Conservation (phyloP, 2,888 invertebrate species). For the Dolichomitus sp. region DNA sequence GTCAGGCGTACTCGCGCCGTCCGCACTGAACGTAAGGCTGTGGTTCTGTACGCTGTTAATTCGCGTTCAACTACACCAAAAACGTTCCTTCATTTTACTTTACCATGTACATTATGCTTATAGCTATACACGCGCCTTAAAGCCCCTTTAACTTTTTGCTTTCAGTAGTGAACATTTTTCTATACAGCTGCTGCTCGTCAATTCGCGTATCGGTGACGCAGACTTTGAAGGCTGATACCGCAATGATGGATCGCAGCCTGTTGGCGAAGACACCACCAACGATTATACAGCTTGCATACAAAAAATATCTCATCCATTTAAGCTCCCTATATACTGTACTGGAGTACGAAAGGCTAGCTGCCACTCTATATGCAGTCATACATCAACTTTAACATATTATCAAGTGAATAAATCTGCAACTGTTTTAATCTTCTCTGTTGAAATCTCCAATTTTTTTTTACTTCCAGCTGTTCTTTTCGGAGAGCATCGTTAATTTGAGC, state of each 20-base stretch:
- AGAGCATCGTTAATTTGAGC: conserved; percentile 1
- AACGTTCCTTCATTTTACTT: conserved; percentile 7
- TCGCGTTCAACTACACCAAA: conserved; percentile 6
- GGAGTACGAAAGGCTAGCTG: conserved; percentile 2
- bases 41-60: conserved; percentile 22
- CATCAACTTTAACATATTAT: not conserved
- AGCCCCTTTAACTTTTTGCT: conserved; percentile 24
- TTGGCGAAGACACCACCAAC: conserved; percentile 66
- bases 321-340: not conserved
- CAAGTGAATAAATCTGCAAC: not conserved
- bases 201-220: conserved; percentile 58
- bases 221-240: conserved; percentile 75
- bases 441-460: not conserved
- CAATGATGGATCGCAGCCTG: conserved; percentile 80
- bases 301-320: conserved; percentile 27
- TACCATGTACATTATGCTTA: not conserved
- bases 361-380: conserved; percentile 24
- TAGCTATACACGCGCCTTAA: not conserved
- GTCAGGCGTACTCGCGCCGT: conserved; percentile 47
- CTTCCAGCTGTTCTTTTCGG: not conserved
- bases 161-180: conserved; percentile 26
- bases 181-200: conserved; percentile 53
- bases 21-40: conserved; percentile 2
- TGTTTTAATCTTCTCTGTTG: not conserved
- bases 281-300: conserved; percentile 42